Percentiles rank a stretch among this genome's conserved stretches.
Conservation (phyloP, 2,113 vertebrate genomes). For the Eolophus roseicapilla region DNA sequence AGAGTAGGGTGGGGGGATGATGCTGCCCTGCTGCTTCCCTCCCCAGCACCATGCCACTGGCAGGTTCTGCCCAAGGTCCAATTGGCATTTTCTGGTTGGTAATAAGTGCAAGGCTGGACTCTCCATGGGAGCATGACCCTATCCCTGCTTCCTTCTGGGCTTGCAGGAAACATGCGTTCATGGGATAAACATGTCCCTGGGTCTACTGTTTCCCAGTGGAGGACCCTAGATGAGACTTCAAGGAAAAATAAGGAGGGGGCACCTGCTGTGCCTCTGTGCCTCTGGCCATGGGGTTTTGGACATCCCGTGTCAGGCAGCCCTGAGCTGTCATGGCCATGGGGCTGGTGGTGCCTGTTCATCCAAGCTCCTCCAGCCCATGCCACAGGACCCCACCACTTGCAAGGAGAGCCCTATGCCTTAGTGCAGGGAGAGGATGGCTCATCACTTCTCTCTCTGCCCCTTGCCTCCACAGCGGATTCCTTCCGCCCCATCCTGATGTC, state of each 20-base stretch:
- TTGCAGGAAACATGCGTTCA: neutral
- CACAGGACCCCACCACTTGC: fast-evolving
- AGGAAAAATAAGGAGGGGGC: neutral
- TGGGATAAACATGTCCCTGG: neutral
- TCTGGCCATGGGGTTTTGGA: neutral
- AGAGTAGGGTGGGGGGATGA: fast-evolving
- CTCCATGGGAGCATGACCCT: neutral
- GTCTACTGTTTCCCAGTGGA: neutral
- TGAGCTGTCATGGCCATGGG: neutral
- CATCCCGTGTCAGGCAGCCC: fast-evolving
- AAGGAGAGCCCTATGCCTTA: neutral
- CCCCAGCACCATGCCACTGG: neutral
- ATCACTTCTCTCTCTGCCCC: neutral
- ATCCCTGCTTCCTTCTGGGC: neutral
- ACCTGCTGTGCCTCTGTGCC: neutral
- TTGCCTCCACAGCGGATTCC: slow-evolving; percentile 24
- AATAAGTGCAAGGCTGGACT: neutral
- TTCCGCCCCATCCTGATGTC: slow-evolving; percentile 63
- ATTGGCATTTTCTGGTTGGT: neutral
- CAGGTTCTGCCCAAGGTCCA: neutral
- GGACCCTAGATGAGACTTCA: neutral
- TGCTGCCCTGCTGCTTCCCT: neutral
- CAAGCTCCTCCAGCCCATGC: fast-evolving
- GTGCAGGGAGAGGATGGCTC: neutral
- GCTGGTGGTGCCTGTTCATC: neutral